Conservation (phyloP, 2,113 vertebrate species). For the Rattus norvegicus region GRCr8 NC_086025.1:136225501-136226000, state of each 20-base stretch:
- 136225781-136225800: neutral
- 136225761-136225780: neutral
- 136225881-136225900: neutral
- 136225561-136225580: neutral
- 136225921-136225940: neutral
- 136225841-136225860: neutral
- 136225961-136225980: neutral
- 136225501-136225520: neutral
- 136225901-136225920: neutral
- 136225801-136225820: neutral
- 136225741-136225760: neutral
- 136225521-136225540: neutral
- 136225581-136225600: neutral
- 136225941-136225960: neutral
- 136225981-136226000: neutral
- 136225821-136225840: neutral
- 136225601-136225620: neutral
- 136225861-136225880: neutral
- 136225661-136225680: neutral
- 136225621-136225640: neutral
- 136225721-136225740: neutral
- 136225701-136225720: neutral
- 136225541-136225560: neutral
- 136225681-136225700: neutral
- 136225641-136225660: neutral